phyloP scores from a whole-genome alignment of 1,140 invertebrate species.

The Myzus persicae region DNA sequence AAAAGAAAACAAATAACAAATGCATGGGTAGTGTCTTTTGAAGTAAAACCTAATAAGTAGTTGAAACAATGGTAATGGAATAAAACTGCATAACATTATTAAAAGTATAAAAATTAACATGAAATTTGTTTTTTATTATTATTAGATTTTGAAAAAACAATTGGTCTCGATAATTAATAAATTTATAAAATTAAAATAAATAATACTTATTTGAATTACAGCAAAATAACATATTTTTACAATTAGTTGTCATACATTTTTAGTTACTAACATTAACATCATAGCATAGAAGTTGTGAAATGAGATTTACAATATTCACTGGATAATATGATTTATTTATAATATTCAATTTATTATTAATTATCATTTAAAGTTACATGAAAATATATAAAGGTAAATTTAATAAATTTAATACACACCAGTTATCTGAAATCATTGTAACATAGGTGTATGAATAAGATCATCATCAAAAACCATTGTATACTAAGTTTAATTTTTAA shows the following conservation, averaged over 20 bases:
- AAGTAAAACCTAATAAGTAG: neutral
- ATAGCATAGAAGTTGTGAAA: neutral
- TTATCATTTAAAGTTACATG: neutral
- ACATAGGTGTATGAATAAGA: neutral
- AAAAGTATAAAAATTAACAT: neutral
- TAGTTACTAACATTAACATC: neutral
- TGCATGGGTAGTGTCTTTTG: neutral
- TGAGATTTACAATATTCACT: neutral
- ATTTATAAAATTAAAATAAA: neutral
- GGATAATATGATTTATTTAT: neutral
- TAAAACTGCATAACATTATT: neutral
- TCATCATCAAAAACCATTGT: neutral
- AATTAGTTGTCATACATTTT: neutral
- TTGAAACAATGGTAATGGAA: neutral
- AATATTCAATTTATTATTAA: neutral
- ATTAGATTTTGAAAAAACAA: neutral
- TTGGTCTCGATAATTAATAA: neutral
- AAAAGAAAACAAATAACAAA: neutral
- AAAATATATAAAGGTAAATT: neutral
- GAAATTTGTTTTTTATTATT: constrained; percentile 12
- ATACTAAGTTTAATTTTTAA: neutral
- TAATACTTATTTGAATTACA: constrained; percentile 5
- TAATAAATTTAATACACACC: neutral
- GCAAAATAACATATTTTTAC: neutral
- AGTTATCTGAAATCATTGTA: neutral